These are phyloP conservation scores for Bos indicus DNA, from an alignment of 2,113 vertebrate species.

Conservation along the genomic window DNA sequence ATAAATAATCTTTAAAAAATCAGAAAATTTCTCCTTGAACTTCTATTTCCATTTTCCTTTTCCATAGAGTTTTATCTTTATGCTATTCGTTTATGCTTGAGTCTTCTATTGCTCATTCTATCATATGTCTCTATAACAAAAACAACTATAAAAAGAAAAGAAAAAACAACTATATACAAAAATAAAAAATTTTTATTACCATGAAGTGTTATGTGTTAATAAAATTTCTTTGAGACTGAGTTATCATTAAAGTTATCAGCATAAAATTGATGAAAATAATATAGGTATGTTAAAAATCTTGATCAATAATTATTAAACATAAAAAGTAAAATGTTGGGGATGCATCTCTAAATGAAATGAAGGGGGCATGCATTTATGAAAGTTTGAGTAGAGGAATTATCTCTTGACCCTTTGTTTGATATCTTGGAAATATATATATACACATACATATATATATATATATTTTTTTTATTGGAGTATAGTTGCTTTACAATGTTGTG, in stretches of 20 bases:
- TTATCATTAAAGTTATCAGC: constrained; percentile 1
- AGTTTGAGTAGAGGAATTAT: neutral
- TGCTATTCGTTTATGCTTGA: neutral
- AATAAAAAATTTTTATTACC: neutral
- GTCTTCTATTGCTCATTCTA: neutral
- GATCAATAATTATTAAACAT: constrained; percentile 15
- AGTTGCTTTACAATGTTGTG: neutral
- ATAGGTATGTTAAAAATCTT: neutral
- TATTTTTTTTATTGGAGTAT: neutral
- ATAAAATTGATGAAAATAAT: neutral
- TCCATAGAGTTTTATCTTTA: neutral
- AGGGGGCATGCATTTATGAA: neutral
- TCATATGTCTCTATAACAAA: neutral
- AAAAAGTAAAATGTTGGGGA: neutral
- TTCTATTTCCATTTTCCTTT: constrained; percentile 23
- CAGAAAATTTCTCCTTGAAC: neutral
- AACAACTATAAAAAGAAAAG: neutral
- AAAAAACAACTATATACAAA: neutral
- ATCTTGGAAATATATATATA: neutral
- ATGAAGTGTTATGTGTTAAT: neutral
- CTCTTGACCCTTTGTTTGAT: neutral
- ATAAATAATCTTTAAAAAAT: neutral
- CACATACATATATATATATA: neutral
- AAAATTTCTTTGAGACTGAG: neutral
- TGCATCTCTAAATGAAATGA: neutral